phyloP scores from a whole-genome alignment of 2,888 invertebrate genomes.

The Pseudococcus viburni region DNA sequence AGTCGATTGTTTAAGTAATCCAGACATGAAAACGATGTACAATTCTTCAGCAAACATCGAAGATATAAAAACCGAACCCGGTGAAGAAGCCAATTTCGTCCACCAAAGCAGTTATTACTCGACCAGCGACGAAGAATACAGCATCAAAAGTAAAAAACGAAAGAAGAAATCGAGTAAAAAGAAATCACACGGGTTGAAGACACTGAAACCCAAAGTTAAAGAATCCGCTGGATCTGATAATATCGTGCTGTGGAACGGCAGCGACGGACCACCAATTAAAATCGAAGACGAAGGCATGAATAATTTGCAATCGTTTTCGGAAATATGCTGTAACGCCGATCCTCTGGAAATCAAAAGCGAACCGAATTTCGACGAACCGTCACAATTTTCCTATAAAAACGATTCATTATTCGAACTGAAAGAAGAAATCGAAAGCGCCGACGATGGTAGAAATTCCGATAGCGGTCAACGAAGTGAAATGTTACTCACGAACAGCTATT shows the following conservation, averaged over 20 bases:
- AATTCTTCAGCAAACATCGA: neutral
- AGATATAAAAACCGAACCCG: neutral
- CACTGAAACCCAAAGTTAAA: neutral
- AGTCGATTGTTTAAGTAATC: conserved; percentile 9
- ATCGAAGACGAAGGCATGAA: neutral
- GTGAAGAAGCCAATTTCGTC: neutral
- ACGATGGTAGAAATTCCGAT: neutral
- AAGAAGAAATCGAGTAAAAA: conserved; percentile 27
- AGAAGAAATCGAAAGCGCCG: neutral
- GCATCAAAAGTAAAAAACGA: neutral
- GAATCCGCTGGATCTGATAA: neutral
- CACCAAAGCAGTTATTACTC: neutral
- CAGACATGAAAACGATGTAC: neutral
- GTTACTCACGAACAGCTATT: neutral
- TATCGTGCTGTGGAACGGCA: neutral
- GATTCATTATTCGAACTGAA: neutral
- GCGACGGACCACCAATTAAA: neutral
- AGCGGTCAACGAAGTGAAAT: neutral
- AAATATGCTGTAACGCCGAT: conserved; percentile 24
- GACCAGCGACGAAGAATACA: conserved; percentile 42
- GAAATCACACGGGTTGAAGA: neutral
- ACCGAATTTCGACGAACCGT: neutral
- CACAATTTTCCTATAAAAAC: neutral
- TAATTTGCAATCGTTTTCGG: conserved; percentile 26
- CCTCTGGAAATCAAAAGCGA: neutral